These are phyloP conservation scores for Heteromyza rotundicornis DNA, from an alignment of 2,888 invertebrate species.

Conservation along the genomic window DNA sequence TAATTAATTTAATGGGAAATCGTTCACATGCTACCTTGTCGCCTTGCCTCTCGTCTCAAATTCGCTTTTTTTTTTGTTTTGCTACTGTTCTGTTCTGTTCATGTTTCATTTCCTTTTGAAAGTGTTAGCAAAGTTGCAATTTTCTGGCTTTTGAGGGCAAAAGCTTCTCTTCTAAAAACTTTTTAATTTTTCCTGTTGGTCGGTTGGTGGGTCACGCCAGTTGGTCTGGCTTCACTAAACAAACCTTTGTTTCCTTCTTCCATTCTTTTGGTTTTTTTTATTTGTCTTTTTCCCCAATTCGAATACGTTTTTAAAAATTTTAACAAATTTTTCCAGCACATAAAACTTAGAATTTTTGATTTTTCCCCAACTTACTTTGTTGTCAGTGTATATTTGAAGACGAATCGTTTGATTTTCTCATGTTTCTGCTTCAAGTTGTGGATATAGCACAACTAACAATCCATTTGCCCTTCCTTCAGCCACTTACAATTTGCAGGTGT, in stretches of 20 bases:
- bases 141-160: not conserved
- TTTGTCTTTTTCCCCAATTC: not conserved
- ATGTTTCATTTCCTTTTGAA: not conserved
- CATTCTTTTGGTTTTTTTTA: not conserved
- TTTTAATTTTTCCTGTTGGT: slow-evolving; percentile 17
- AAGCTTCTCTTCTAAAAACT: slow-evolving; percentile 3
- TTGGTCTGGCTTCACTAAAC: not conserved
- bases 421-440: too few relatives aligned
- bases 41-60: not conserved
- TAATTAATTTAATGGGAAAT: slow-evolving; percentile 1
- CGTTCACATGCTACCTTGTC: not conserved
- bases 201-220: not conserved
- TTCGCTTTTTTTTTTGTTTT: not conserved
- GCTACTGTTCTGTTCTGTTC: not conserved
- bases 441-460: too few relatives aligned
- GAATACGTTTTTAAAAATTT: not conserved
- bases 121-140: not conserved
- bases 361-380: too few relatives aligned
- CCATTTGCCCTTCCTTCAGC: too few relatives aligned
- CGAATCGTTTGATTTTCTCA: too few relatives aligned
- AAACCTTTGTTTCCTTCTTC: not conserved
- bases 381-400: too few relatives aligned
- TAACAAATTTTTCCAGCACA: not conserved
- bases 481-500: too few relatives aligned
- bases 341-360: too few relatives aligned